Evolutionary conservation across 2,113 vertebrate species (phyloP).

Genomic region (Sialia sialis): DNA sequence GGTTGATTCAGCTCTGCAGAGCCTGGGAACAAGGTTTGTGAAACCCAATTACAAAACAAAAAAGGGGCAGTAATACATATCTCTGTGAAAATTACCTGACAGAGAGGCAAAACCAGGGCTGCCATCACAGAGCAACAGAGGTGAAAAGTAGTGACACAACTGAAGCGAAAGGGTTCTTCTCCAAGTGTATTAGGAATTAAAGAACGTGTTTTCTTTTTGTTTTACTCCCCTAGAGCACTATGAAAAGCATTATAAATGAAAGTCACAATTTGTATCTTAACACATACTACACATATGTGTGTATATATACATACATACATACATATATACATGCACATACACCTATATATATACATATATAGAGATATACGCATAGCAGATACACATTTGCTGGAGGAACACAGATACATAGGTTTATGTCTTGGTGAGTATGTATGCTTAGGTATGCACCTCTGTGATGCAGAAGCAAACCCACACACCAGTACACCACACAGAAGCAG

Average conservation of each 20-base stretch:
- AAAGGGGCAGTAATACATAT: neutral
- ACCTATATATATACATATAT: neutral
- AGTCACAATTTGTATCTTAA: neutral
- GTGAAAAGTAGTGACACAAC: neutral
- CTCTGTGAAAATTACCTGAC: neutral
- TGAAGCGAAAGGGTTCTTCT: neutral
- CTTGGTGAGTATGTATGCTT: fast-evolving
- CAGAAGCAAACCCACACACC: neutral
- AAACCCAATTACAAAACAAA: neutral
- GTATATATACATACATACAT: neutral
- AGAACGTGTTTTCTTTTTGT: neutral
- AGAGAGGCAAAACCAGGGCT: neutral
- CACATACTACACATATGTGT: neutral
- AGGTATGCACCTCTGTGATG: neutral
- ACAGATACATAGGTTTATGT: neutral
- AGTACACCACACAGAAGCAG: neutral
- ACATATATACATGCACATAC: neutral
- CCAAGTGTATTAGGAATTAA: neutral
- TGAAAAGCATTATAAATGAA: neutral
- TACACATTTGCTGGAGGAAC: neutral
- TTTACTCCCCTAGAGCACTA: neutral
- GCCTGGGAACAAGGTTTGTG: neutral
- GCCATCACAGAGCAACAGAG: neutral
- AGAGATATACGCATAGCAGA: neutral
- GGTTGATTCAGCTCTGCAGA: neutral